These are phyloP conservation scores for Acronicta leporina DNA, from an alignment of 2,888 invertebrate genomes.

Conservation along the genomic window DNA sequence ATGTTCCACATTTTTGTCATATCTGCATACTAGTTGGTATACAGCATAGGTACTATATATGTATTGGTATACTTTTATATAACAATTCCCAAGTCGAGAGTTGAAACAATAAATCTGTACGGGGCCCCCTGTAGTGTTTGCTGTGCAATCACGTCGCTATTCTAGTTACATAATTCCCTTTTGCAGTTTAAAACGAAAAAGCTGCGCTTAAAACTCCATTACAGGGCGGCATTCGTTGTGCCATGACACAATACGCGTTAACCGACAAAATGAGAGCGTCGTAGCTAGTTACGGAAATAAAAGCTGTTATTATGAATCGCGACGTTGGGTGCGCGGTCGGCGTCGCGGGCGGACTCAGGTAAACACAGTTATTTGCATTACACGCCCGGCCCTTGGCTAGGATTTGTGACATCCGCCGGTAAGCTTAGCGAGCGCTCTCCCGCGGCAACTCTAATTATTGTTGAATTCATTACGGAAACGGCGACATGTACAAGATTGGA, in stretches of 20 bases:
- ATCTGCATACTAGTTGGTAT: not conserved
- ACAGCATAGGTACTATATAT: not conserved
- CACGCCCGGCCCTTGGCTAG: constrained; percentile 78
- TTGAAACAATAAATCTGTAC: constrained; percentile 73
- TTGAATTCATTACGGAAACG: constrained; percentile 71
- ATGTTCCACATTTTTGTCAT: constrained; percentile 3
- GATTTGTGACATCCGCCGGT: constrained; percentile 84
- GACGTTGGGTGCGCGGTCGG: constrained; percentile 55
- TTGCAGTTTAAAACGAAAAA: constrained; percentile 75
- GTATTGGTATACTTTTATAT: constrained; percentile 39
- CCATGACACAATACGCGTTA: constrained; percentile 84
- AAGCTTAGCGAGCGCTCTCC: constrained; percentile 71
- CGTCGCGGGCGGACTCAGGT: constrained; percentile 68
- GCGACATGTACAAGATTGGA: constrained; percentile 70
- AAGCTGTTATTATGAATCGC: constrained; percentile 83
- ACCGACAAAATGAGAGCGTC: constrained; percentile 84
- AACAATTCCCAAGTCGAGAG: constrained; percentile 62
- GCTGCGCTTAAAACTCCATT: constrained; percentile 83
- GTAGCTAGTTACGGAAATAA: constrained; percentile 86
- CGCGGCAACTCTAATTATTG: constrained; percentile 74
- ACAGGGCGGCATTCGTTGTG: constrained; percentile 80
- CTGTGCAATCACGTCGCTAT: constrained; percentile 75
- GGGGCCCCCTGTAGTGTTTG: constrained; percentile 69
- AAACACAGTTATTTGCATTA: constrained; percentile 83
- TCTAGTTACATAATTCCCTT: constrained; percentile 79